Percentiles rank a stretch among this genome's conserved stretches.
Conservation (phyloP, 2,888 invertebrate genomes). For the Camponotus fellah region DNA sequence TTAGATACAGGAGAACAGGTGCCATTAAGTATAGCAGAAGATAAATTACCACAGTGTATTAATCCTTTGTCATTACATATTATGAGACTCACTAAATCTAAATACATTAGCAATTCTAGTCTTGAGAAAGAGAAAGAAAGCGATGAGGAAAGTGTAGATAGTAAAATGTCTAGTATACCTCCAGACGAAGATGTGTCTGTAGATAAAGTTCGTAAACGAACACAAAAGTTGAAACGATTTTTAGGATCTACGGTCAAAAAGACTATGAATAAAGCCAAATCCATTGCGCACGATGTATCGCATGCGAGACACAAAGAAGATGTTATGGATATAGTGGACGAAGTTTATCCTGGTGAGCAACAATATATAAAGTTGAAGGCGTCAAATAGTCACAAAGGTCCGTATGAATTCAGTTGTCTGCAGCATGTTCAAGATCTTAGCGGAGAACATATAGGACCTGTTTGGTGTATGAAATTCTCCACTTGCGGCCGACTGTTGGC, state of each 20-base stretch:
- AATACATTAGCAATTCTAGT: slow-evolving; percentile 92
- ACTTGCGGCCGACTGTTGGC: slow-evolving; percentile 97
- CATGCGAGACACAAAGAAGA: slow-evolving; percentile 96
- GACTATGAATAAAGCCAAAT: slow-evolving; percentile 96
- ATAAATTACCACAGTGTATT: slow-evolving; percentile 95
- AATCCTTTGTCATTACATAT: slow-evolving; percentile 98
- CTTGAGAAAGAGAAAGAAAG: slow-evolving; percentile 91
- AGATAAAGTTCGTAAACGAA: slow-evolving; percentile 87
- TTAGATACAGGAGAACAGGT: slow-evolving; percentile 96
- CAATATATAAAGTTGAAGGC: slow-evolving; percentile 95
- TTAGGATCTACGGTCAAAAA: slow-evolving; percentile 96
- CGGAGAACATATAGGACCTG: slow-evolving; percentile 95
- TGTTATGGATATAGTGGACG: slow-evolving; percentile 94
- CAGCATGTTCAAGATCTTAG: slow-evolving; percentile 96
- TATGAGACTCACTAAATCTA: slow-evolving; percentile 88
- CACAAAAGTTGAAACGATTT: slow-evolving; percentile 91
- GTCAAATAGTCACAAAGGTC: slow-evolving; percentile 98
- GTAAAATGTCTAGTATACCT: slow-evolving; percentile 88
- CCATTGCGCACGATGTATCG: slow-evolving; percentile 95
- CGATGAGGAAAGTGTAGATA: slow-evolving; percentile 92
- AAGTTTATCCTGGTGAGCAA: slow-evolving; percentile 92
- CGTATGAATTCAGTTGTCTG: slow-evolving; percentile 97
- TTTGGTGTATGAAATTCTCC: slow-evolving; percentile 99
- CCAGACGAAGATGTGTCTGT: slow-evolving; percentile 87
- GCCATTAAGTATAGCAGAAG: slow-evolving; percentile 97